Conservation (phyloP, 2,113 vertebrate species). For the Myodes glareolus region DNA sequence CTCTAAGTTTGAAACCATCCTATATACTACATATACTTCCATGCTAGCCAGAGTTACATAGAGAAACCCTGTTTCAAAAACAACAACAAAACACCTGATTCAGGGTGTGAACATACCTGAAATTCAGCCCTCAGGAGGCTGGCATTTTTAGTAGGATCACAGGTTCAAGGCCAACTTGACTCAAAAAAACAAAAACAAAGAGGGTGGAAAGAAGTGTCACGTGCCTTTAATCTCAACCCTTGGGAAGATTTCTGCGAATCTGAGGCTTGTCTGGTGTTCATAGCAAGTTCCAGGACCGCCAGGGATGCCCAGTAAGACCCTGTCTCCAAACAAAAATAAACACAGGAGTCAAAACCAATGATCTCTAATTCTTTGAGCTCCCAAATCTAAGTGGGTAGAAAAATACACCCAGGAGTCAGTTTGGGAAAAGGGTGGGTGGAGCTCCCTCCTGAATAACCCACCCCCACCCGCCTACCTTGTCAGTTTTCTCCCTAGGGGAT, state of each 20-base stretch:
- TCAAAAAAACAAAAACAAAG: background rate
- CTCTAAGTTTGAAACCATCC: background rate
- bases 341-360: background rate
- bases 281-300: background rate
- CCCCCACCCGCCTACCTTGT: background rate
- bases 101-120: background rate
- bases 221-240: background rate
- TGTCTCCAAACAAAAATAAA: background rate
- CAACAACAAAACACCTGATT: background rate
- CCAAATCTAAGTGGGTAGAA: slow-evolving; percentile 14
- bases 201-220: background rate
- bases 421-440: background rate
- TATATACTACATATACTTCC: background rate
- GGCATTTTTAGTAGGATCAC: too few species aligned
- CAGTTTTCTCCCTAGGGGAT: too few species aligned
- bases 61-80: background rate
- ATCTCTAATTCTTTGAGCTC: background rate
- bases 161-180: background rate
- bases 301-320: background rate
- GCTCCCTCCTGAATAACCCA: background rate
- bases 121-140: background rate
- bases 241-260: background rate
- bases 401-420: background rate
- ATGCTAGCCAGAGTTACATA: background rate
- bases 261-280: background rate